These are phyloP conservation scores for Elachura formosa DNA, from an alignment of 2,113 vertebrate genomes.

Conservation along the genomic window DNA sequence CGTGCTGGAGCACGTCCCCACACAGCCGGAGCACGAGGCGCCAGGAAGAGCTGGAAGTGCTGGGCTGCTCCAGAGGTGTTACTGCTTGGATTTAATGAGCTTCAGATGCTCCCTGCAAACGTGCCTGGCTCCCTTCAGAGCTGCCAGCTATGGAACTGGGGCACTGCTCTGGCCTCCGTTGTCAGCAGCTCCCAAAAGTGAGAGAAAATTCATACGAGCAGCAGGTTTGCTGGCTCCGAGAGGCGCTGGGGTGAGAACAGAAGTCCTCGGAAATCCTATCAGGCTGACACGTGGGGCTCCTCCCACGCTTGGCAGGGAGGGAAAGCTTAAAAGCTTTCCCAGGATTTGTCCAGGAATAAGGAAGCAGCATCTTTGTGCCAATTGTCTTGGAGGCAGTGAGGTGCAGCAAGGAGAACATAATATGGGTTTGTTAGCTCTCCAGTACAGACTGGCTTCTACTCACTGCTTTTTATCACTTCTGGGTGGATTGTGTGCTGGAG, in stretches of 20 bases:
- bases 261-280: not conserved
- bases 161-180: not conserved
- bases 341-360: conserved; percentile 29
- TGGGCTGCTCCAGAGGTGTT: not conserved
- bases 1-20: not conserved
- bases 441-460: not conserved
- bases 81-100: not conserved
- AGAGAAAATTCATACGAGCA: not conserved
- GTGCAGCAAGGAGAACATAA: not conserved
- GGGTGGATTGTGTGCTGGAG: not conserved
- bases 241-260: not conserved
- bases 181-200: not conserved
- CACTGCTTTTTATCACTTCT: not conserved
- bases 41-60: not conserved
- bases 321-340: not conserved
- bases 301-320: conserved; percentile 22
- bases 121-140: not conserved
- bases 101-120: not conserved
- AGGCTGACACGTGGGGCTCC: conserved; percentile 9
- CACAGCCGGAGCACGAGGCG: not conserved
- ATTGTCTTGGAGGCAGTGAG: conserved; percentile 46
- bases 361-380: not conserved
- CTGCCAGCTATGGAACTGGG: not conserved
- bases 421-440: not conserved
- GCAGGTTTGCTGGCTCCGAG: not conserved